Base-by-base conservation (phyloP, 1,140 invertebrate genomes). In the Drosophila varians region DNA sequence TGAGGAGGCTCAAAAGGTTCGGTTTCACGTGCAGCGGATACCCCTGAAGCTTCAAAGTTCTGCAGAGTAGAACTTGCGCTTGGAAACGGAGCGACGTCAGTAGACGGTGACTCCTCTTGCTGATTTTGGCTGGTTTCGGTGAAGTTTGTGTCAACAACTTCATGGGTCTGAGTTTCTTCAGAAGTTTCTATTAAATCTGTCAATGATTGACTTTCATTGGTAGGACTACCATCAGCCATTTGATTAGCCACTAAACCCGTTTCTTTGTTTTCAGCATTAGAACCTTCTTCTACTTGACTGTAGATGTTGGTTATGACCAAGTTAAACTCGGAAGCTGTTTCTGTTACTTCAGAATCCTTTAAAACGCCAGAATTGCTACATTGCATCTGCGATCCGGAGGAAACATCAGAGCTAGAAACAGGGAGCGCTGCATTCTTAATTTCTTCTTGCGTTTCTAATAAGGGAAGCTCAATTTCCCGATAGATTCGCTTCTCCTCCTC, bases 281-380 rank as follows among this genome's bases (percentile, higher is more conserved):
- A 9, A 42, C 36, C 0, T 19, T 14, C 11, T 9, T 51, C 47
- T 5, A 43, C 61, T 16, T 89, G 74, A 28, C 77, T 88, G 45
- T 71, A 88, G 38, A 88, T 78, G 12, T 25, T 83, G 1, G 83
- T 88, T 45, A 88, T 88, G 12, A 88, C 55, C 58, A 88, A 46
- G 38, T 45, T 74, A n/a, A 69, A 68, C 21, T n/a, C n/a, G 16
- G 56, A 9, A 3, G 4, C 43, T 18, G 19, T 4, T 26, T 45
- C 7, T 12, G 31, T 1, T 9, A 36, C 23, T 9, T 5, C 48
- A 8, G 11, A 1, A 31, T 16, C 18, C 4, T 26, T 14, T 31
- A 51, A 7, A 12, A n/a, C 28, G 8, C 3, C 1, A 28, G 8
- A 21, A 21, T 2, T 21, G 21, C 2, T 2, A 4, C 21, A 2